phyloP scores from a whole-genome alignment of 2,888 invertebrate genomes.

The Pycnomerus fuliginosus region DNA sequence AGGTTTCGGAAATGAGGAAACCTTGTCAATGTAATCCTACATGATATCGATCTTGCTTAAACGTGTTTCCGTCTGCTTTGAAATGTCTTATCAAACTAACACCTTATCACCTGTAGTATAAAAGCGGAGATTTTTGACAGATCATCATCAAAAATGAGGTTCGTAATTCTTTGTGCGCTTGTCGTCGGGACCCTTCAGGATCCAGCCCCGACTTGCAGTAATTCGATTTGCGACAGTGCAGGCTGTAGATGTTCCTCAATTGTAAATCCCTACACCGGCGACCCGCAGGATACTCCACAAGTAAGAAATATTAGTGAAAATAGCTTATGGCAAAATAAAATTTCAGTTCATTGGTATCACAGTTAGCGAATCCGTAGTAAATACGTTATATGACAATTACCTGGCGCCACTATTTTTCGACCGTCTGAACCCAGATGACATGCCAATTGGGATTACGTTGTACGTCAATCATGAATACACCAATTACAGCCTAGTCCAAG shows the following conservation, averaged over 20 bases:
- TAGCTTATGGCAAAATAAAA: neutral
- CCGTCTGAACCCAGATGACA: slow-evolving; percentile 64
- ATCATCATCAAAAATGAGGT: slow-evolving; percentile 1
- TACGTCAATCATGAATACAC: slow-evolving; percentile 74
- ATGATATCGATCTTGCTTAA: too few relatives aligned
- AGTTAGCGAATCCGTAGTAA: slow-evolving; percentile 66
- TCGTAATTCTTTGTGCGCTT: neutral
- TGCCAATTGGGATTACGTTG: slow-evolving; percentile 64
- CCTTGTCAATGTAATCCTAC: too few relatives aligned
- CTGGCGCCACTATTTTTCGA: slow-evolving; percentile 57
- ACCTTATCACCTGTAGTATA: slow-evolving; percentile 1
- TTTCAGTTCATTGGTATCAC: slow-evolving; percentile 59
- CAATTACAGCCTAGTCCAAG: slow-evolving; percentile 57
- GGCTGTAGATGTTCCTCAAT: slow-evolving; percentile 12
- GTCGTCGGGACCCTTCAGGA: neutral
- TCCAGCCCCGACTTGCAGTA: neutral
- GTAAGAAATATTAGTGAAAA: slow-evolving; percentile 1
- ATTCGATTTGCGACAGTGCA: slow-evolving; percentile 1
- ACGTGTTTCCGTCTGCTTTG: too few relatives aligned
- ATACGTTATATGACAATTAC: slow-evolving; percentile 55
- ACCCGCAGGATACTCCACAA: slow-evolving; percentile 6
- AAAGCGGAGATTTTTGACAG: neutral
- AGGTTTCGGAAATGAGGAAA: too few relatives aligned
- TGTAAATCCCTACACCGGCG: slow-evolving; percentile 6
- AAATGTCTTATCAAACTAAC: slow-evolving; percentile 3